These are phyloP conservation scores for Microdon myrmicae DNA, from an alignment of 2,888 invertebrate genomes.

Conservation along the genomic window DNA sequence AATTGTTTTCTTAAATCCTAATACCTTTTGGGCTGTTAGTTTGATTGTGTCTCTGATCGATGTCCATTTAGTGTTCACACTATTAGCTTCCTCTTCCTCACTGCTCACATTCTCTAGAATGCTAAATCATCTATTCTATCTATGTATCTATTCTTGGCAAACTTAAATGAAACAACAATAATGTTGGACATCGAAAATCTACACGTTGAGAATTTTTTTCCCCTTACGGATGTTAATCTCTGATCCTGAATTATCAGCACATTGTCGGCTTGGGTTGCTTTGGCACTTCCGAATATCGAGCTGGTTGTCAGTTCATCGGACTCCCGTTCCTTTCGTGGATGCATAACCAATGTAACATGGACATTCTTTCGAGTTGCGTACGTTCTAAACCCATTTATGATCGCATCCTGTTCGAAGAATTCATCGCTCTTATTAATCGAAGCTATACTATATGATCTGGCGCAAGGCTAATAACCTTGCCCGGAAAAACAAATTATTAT, in stretches of 20 bases:
- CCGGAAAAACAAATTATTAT: too few species aligned
- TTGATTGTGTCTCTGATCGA: too few species aligned
- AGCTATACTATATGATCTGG: slow-evolving; percentile 94
- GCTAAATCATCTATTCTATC: too few species aligned
- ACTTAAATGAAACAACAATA: slow-evolving; percentile 67
- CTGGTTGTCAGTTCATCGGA: slow-evolving; percentile 86
- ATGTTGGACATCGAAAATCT: not conserved
- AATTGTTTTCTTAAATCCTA: too few species aligned
- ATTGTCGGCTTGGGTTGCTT: slow-evolving; percentile 97
- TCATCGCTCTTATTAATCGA: slow-evolving; percentile 74
- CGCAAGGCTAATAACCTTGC: too few species aligned
- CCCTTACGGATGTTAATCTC: slow-evolving; percentile 76
- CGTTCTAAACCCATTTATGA: slow-evolving; percentile 87
- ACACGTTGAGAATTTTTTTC: slow-evolving; percentile 86
- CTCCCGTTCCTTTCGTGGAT: slow-evolving; percentile 93
- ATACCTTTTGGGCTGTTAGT: too few species aligned
- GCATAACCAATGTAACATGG: slow-evolving; percentile 97
- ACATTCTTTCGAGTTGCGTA: slow-evolving; percentile 94
- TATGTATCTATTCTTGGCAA: too few species aligned
- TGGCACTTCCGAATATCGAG: slow-evolving; percentile 96
- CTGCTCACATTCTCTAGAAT: too few species aligned
- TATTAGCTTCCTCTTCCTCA: too few species aligned
- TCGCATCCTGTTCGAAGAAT: slow-evolving; percentile 88
- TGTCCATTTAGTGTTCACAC: too few species aligned
- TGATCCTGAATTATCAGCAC: slow-evolving; percentile 94